Evolutionary conservation across 2,888 invertebrate species (phyloP).

Genomic region (Rotaria socialis): DNA sequence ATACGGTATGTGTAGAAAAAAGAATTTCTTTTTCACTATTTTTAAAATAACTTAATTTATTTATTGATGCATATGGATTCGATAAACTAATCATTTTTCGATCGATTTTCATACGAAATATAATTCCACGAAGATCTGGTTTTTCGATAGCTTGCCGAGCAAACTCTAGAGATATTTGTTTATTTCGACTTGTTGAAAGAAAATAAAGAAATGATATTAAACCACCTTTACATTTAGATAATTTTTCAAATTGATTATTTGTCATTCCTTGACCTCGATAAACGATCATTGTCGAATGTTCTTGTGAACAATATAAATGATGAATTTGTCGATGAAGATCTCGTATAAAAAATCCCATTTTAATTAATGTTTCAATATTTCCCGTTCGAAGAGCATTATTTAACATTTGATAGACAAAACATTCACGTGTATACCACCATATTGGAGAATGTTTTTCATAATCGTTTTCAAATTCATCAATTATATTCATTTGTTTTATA

Average conservation of each 20-base stretch:
- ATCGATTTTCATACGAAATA: neutral
- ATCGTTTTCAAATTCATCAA: neutral
- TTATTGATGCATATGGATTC: neutral
- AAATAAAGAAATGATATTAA: neutral
- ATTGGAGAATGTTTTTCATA: neutral
- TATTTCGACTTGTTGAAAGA: neutral
- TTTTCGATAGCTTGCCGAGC: neutral
- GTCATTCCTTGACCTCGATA: neutral
- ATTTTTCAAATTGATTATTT: neutral
- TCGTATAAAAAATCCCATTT: neutral
- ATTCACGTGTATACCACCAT: conserved; percentile 11
- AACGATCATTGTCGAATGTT: neutral
- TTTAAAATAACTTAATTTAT: neutral
- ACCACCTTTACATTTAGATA: neutral
- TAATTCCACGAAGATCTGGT: neutral
- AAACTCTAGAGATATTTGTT: neutral
- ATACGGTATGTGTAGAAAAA: neutral
- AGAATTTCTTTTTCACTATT: neutral
- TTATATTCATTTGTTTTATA: neutral
- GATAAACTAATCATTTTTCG: neutral
- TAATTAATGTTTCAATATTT: neutral
- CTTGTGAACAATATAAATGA: neutral
- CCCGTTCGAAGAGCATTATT: conserved; percentile 4
- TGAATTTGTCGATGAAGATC: neutral
- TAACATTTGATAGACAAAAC: neutral